Conservation (phyloP, 2,888 invertebrate genomes). For the Cheiracanthium punctorium region DNA sequence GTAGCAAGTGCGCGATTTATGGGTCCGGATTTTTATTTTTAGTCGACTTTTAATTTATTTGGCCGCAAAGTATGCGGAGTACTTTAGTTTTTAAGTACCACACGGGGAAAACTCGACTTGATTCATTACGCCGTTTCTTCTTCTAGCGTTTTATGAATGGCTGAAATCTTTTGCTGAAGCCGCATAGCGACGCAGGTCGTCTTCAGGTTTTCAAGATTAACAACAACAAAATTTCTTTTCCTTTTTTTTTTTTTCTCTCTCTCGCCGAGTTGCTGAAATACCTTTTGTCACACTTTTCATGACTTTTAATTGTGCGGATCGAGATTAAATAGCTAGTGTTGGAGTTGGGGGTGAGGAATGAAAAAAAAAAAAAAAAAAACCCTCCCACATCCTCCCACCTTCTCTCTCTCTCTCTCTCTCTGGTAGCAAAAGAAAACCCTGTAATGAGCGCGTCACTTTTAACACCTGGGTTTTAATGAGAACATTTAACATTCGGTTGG, state of each 20-base stretch:
- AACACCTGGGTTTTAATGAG: conserved; percentile 58
- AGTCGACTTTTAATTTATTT: conserved; percentile 64
- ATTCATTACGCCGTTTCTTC: conserved; percentile 18
- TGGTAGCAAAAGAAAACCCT: conserved; percentile 32
- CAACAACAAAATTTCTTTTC: neutral
- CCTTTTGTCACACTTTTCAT: conserved; percentile 69
- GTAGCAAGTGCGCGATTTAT: conserved; percentile 38
- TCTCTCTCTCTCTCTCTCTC: too few species aligned
- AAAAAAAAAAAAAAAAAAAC: conserved; percentile 55
- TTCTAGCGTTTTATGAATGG: conserved; percentile 48
- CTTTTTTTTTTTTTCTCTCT: too few species aligned
- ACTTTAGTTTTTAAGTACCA: conserved; percentile 30
- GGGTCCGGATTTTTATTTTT: conserved; percentile 38
- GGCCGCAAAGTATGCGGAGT: conserved; percentile 43
- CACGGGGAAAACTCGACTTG: conserved; percentile 37
- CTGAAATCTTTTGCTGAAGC: neutral
- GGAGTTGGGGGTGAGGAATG: neutral
- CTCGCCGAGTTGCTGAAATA: conserved; percentile 55
- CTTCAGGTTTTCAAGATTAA: conserved; percentile 30
- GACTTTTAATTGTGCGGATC: conserved; percentile 67
- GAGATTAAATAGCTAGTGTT: conserved; percentile 58
- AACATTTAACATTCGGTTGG: conserved; percentile 58
- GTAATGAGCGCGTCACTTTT: conserved; percentile 62
- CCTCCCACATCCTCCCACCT: too few species aligned
- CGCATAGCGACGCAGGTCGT: conserved; percentile 8